Conservation (phyloP, 2,888 invertebrate genomes). For the Brachyopa scutellaris region DNA sequence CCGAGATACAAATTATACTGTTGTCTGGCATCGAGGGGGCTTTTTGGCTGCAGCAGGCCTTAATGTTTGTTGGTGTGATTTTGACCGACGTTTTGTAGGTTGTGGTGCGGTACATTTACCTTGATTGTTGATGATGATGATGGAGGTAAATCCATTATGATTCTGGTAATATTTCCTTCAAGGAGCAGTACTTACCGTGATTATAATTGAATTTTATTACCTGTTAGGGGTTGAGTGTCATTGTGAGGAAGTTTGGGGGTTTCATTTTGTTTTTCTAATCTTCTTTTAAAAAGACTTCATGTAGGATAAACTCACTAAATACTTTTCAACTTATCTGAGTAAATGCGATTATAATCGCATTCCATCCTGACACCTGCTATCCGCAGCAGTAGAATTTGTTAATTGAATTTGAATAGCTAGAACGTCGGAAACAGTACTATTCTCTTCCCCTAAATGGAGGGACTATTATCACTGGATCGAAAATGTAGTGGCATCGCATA, state of each 20-base stretch:
- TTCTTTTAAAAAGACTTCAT: too few species aligned
- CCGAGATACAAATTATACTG: conserved; percentile 61
- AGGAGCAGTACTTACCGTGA: conserved; percentile 40
- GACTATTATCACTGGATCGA: background rate
- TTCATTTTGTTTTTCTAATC: background rate
- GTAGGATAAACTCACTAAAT: background rate
- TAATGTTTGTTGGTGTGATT: conserved; percentile 62
- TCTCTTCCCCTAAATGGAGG: background rate
- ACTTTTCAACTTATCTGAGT: conserved; percentile 1
- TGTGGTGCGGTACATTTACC: conserved; percentile 63
- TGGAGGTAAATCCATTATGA: conserved; percentile 54
- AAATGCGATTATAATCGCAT: background rate
- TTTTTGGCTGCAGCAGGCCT: conserved; percentile 50
- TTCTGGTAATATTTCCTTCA: conserved; percentile 8
- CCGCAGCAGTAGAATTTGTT: background rate
- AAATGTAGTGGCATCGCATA: background rate
- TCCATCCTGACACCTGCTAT: background rate
- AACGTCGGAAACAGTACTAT: background rate
- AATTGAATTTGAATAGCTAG: conserved; percentile 22
- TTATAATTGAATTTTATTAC: conserved; percentile 66
- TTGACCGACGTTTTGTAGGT: conserved; percentile 60
- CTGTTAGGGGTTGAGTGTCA: conserved; percentile 21
- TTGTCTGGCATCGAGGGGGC: conserved; percentile 30
- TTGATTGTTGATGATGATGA: conserved; percentile 43
- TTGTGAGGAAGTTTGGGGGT: background rate